Conservation (phyloP, 2,888 invertebrate species). For the Merodon equestris region DNA sequence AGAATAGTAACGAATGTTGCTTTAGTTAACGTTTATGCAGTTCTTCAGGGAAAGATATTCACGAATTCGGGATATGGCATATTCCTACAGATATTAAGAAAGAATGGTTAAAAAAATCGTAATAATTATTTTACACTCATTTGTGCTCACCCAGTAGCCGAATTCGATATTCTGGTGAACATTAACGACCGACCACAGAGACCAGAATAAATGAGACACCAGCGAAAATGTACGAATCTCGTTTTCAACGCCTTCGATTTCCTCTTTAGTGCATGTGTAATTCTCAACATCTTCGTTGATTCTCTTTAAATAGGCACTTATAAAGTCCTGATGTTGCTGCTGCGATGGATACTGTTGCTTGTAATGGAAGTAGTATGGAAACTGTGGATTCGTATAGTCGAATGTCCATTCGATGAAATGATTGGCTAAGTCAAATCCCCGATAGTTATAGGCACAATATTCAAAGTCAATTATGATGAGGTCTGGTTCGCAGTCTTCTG, state of each 20-base stretch:
- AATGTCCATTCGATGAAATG: constrained; percentile 96
- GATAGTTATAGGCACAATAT: constrained; percentile 96
- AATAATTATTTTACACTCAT: too few species aligned
- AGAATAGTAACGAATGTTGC: background rate
- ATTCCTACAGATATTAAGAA: constrained; percentile 73
- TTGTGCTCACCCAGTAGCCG: constrained; percentile 91
- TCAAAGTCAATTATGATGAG: constrained; percentile 94
- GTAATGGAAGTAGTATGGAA: constrained; percentile 87
- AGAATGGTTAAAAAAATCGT: background rate
- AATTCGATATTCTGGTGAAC: constrained; percentile 94
- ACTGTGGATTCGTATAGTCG: constrained; percentile 89
- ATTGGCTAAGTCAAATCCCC: constrained; percentile 96
- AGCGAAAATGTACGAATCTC: constrained; percentile 92
- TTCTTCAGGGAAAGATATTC: constrained; percentile 74
- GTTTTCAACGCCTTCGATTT: constrained; percentile 82
- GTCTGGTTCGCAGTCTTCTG: constrained; percentile 79
- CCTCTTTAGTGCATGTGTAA: constrained; percentile 80
- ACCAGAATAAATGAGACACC: constrained; percentile 96
- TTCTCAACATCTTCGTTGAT: constrained; percentile 72
- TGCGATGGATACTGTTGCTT: constrained; percentile 86
- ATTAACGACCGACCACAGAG: constrained; percentile 94
- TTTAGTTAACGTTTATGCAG: constrained; percentile 19
- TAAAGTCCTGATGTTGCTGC: constrained; percentile 81
- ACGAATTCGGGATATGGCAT: constrained; percentile 74
- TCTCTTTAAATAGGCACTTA: constrained; percentile 75